Base-by-base conservation (phyloP, 2,797 vertebrate species). In the Nyctalus aviator region DNA sequence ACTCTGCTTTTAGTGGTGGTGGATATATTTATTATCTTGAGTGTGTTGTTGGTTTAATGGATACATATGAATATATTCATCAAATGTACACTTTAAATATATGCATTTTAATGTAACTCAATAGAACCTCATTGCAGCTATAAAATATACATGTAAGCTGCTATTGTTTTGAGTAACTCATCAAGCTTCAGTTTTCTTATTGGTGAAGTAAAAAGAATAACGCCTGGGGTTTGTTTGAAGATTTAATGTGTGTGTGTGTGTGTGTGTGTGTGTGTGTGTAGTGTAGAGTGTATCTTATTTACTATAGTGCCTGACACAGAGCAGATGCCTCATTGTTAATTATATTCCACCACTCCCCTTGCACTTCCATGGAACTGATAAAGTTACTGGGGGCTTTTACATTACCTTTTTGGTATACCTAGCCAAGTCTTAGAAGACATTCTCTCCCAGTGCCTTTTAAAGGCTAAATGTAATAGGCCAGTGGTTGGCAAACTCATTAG, bases 171-270 rank as follows among this genome's bases (percentile, higher is more conserved):
- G 50, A 12, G 3, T 71, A 89, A 83, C 23, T 91, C 23, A 90
- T 4, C 13, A 95, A 73, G 25, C 75, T 94, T 93, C 8, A 68
- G 3, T 90, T 92, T 94, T 48, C 46, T 91, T 15, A 79, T 53
- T n/a, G 68, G n/a, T 76, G n/a, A 97, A 83, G 9, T 85, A 2
- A 68, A 93, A 95, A 86, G n/a, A 91, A 37, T 87, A 77, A 57
- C 78, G 44, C 35, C 6, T 72, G 23, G 66, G 8, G 9, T 91
- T 76, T 81, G 81, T 81, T 69, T 82, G 32, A 94, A 91, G 30
- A 88, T 88, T 88, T n/a, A n/a, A 8, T 79, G 6, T 83, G 25
- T 81, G 44, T 62, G 37, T 78, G 18, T 73, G 14, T 76, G 15
- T 81, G 17, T 55, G 30, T 62, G 13, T 79, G 6, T 87, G 25